Evolutionary conservation across 2,797 vertebrate species (phyloP), one percentile per base, ranked within the genome.

Genomic region (Cheirogaleus major): DNA sequence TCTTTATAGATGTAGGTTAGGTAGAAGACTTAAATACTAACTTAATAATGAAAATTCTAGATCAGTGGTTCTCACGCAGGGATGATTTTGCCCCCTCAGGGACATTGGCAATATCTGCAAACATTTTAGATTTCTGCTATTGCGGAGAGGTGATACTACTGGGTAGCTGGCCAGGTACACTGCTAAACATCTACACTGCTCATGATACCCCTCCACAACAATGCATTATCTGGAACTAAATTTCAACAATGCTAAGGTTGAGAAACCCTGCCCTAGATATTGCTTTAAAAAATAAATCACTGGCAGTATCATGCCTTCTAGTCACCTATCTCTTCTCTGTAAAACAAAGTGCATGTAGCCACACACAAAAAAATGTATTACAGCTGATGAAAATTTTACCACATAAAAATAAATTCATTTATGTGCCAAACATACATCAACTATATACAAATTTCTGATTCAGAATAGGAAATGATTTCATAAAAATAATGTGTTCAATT

Each of bases 401-500:
- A 12, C 41, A 89, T 38, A 41, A 83, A 91, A 93, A 89, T 20
- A 50, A 92, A 79, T 27, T 11, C 8, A 35, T 43, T 87, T 70
- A 65, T 41, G 75, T 92, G 22, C 84, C 50, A 52, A 89, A 85
- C 38, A 69, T 32, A 84, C 55, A 83, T 11, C 45, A 92, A 55
- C 27, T 45, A 72, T 5, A 61, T 57, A 65, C 23, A 93, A 43
- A 87, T 93, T 81, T 88, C 43, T 95, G 35, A 79, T 73, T 78
- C 25, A 69, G 72, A 90, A 10, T 52, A 96, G 41, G 95, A 87
- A 88, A 79, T 55, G 3, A 70, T 57, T 93, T 90, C 57, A 89
- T 70, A 85, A 90, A 94, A 86, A 61, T 48, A 57, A 81, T 35
- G n/a, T 7, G 48, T 72, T 93, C 81, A 72, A 86, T 70, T 45